Evolutionary conservation across 2,113 vertebrate genomes (phyloP).

Genomic region (Emydocephalus ijimae): DNA sequence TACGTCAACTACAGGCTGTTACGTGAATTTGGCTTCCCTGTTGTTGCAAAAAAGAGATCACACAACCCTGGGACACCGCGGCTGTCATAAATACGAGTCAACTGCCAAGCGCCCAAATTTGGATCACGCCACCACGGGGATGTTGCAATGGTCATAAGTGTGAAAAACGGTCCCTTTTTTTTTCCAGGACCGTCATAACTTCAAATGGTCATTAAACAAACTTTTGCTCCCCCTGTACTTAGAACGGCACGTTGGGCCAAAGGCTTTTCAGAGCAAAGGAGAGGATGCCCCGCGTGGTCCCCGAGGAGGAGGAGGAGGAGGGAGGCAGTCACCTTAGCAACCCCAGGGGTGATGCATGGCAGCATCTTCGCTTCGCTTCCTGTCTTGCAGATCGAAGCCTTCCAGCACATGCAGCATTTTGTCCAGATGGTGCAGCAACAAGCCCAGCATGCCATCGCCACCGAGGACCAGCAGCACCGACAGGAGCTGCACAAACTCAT

Average conservation of each 20-base stretch:
- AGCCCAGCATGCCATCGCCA: conserved; percentile 88
- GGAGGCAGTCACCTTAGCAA: not conserved
- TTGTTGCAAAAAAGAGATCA: not conserved
- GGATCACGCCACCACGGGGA: too few relatives aligned
- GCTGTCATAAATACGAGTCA: too few relatives aligned
- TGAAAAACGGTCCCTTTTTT: too few relatives aligned
- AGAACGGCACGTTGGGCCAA: not conserved
- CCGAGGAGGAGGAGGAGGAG: not conserved
- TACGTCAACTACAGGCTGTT: too few relatives aligned
- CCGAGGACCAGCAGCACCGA: conserved; percentile 93
- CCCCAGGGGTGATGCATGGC: not conserved
- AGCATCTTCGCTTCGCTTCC: not conserved
- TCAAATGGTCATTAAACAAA: not conserved
- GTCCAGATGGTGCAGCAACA: conserved; percentile 95
- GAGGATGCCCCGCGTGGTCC: not conserved
- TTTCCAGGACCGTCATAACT: too few relatives aligned
- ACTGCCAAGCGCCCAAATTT: too few relatives aligned
- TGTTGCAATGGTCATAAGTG: too few relatives aligned
- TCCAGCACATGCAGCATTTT: conserved; percentile 99
- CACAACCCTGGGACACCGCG: not conserved
- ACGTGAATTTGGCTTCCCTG: too few relatives aligned
- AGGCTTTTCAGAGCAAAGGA: not conserved
- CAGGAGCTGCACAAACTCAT: conserved; percentile 97
- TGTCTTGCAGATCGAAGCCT: conserved; percentile 85
- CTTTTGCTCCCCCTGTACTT: not conserved